Evolutionary conservation across 2,113 vertebrate species (phyloP), one percentile per base, ranked within the genome.

Genomic region (Hydropotes inermis): DNA sequence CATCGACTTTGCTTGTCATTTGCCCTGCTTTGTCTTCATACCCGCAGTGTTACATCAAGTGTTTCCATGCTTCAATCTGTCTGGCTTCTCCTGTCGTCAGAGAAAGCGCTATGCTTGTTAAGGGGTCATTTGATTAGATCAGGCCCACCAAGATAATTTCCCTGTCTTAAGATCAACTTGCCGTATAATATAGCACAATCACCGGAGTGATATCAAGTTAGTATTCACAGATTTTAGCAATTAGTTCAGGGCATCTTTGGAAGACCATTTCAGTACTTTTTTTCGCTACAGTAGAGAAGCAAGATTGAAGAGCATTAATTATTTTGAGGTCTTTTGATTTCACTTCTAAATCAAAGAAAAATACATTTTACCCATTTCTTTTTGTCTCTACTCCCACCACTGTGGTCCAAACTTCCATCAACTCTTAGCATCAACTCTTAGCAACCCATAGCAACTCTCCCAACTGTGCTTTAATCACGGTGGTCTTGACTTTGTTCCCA

Each of bases 331-430:
- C 47, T 96, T 94, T 96, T 87, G 64, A 91, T 74, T 95, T 96
- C 36, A 94, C 36, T 67, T 93, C 50, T 94, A 91, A 87, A 50
- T 91, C 87, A 96, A 97, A 96, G 60, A 61, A 93, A 95, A 96
- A 84, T 93, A 76, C 21, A 43, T 76, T 70, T 9, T 43, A 15
- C 50, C 7, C 27, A 16, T 91, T 97, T 43, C 50, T 67, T 92
- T 79, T 79, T 57, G 17, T 92, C 19, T 84, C 55, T 12, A 15
- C 89, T 91, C 36, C 30, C 47, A 64, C 58, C 28, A 85, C 12
- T 54, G 36, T 70, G 61, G 28, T 55, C 43, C 82, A 94, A 85
- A 78, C 39, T 95, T 60, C 61, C 54, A 90, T 76, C 64, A 78
- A 9, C 25, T 89, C 55, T 87, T 88, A 45, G 23, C 83, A 74